phyloP scores from a whole-genome alignment of 1,140 invertebrate species.

The Drosophila obscura region DNA sequence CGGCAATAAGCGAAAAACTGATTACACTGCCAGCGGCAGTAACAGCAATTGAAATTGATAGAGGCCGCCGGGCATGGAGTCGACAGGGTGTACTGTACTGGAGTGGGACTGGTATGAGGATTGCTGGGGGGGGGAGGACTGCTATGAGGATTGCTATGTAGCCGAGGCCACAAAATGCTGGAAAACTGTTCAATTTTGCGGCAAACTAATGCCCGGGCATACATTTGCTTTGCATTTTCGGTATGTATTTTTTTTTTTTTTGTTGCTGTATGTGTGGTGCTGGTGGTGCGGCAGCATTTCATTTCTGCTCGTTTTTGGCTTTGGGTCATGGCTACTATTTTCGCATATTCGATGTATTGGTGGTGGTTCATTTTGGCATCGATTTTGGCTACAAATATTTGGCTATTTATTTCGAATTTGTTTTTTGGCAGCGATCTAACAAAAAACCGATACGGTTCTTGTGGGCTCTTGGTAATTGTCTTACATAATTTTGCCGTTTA shows the following conservation, averaged over 20 bases:
- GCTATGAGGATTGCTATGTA: background rate
- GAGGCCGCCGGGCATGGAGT: slow-evolving; percentile 17
- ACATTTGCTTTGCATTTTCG: background rate
- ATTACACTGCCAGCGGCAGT: slow-evolving; percentile 56
- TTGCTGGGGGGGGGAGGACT: background rate
- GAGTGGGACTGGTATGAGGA: background rate
- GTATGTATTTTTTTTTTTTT: background rate
- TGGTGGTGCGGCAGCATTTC: no score
- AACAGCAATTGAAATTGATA: slow-evolving; percentile 63
- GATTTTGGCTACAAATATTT: background rate
- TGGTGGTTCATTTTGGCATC: no score
- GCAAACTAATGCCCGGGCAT: slow-evolving; percentile 5
- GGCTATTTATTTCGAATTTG: background rate
- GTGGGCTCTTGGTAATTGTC: no score
- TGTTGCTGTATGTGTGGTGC: no score
- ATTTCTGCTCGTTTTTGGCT: slow-evolving; percentile 1
- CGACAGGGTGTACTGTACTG: background rate
- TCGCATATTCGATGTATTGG: no score
- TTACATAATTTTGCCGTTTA: no score
- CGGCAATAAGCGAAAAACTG: slow-evolving; percentile 61
- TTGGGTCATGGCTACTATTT: no score
- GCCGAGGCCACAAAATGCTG: slow-evolving; percentile 31
- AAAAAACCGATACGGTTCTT: no score
- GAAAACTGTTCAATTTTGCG: slow-evolving; percentile 39
- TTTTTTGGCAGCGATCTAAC: background rate